phyloP scores from a whole-genome alignment of 2,113 vertebrate genomes.

The Oryzias javanicus region DNA sequence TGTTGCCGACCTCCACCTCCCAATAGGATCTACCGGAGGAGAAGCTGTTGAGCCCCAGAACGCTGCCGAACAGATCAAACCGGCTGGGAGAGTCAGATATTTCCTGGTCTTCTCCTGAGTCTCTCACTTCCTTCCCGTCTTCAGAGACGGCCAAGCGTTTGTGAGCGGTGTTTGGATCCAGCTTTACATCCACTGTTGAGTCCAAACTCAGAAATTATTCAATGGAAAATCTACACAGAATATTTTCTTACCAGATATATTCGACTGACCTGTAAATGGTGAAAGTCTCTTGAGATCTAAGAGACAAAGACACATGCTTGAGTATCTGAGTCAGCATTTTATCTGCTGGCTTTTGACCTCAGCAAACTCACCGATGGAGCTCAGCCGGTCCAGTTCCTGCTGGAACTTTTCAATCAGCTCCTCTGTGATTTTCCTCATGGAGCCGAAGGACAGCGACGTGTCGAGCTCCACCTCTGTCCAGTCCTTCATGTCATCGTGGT shows the following conservation, averaged over 20 bases:
- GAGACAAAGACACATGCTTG: background rate
- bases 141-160: constrained; percentile 43
- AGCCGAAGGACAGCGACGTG: constrained; percentile 55
- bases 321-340: background rate
- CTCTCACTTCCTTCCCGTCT: constrained; percentile 51
- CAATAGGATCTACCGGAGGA: constrained; percentile 60
- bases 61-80: constrained; percentile 53
- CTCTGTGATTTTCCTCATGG: constrained; percentile 34
- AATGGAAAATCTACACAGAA: background rate
- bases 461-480: constrained; percentile 42
- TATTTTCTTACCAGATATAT: background rate
- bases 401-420: constrained; percentile 26
- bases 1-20: constrained; percentile 70
- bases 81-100: constrained; percentile 16
- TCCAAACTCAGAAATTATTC: background rate
- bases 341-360: background rate
- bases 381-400: constrained; percentile 47
- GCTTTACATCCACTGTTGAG: constrained; percentile 53
- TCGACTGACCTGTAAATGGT: constrained; percentile 55
- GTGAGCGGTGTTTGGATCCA: constrained; percentile 63
- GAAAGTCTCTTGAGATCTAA: constrained; percentile 60
- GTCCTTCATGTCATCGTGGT: background rate
- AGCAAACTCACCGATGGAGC: constrained; percentile 45
- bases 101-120: constrained; percentile 22
- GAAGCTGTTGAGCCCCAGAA: constrained; percentile 55